phyloP scores from a whole-genome alignment of 2,888 invertebrate genomes.

The Noctua janthina region DNA sequence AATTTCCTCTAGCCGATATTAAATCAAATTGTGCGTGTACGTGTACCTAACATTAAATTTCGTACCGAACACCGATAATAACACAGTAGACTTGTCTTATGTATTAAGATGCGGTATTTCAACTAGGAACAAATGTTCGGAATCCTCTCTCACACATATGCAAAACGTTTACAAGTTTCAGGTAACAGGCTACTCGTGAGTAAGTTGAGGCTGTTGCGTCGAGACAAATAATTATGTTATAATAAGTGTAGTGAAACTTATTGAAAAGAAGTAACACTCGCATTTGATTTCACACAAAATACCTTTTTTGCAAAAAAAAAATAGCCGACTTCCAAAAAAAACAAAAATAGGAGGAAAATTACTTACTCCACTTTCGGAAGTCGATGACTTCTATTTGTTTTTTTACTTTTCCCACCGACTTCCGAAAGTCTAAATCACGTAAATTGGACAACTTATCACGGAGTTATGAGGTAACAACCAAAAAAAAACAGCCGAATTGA shows the following conservation, averaged over 20 bases:
- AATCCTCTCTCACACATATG: background rate
- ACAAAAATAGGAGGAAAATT: too few relatives aligned
- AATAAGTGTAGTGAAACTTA: background rate
- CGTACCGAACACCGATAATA: slow-evolving; percentile 4
- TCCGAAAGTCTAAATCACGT: too few relatives aligned
- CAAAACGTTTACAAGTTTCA: background rate
- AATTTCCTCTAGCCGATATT: background rate
- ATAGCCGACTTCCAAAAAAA: too few relatives aligned
- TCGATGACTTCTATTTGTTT: too few relatives aligned
- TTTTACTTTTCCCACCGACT: too few relatives aligned
- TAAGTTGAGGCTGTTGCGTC: background rate
- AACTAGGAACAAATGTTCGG: background rate
- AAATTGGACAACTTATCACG: too few relatives aligned
- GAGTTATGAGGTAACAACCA: too few relatives aligned
- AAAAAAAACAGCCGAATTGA: too few relatives aligned
- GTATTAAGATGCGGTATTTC: background rate
- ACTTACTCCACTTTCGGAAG: too few relatives aligned
- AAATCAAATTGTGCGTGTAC: slow-evolving; percentile 20
- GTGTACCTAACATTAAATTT: slow-evolving; percentile 25
- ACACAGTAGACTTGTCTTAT: background rate
- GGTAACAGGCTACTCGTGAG: background rate
- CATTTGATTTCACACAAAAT: background rate
- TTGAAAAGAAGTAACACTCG: background rate
- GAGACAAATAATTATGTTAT: too few relatives aligned
- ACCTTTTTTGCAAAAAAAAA: too few relatives aligned